phyloP scores from a whole-genome alignment of 2,888 invertebrate genomes.

The Oxyteleia sp. region DNA sequence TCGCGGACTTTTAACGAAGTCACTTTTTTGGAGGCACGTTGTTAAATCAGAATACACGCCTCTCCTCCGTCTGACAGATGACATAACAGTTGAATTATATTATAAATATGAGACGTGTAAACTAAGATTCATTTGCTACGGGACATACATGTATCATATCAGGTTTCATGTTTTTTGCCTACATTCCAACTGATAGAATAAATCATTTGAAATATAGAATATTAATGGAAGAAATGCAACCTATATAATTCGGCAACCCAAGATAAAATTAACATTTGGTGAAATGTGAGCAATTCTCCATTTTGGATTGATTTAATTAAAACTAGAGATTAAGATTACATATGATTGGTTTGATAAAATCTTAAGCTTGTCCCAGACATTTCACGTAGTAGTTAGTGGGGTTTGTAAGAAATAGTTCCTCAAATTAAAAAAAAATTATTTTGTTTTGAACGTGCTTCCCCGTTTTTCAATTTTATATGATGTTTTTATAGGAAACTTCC shows the following conservation, averaged over 20 bases:
- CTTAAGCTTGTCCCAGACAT: constrained; percentile 15
- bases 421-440: no score
- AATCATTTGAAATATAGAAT: constrained; percentile 43
- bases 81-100: constrained; percentile 52
- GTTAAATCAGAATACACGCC: constrained; percentile 55
- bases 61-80: constrained; percentile 53
- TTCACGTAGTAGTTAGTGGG: constrained; percentile 40
- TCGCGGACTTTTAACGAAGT: constrained; percentile 82
- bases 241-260: constrained; percentile 27
- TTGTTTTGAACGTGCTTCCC: no score
- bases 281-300: constrained; percentile 51
- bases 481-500: no score
- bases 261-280: constrained; percentile 44
- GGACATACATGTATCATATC: constrained; percentile 46
- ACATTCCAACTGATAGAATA: constrained; percentile 61
- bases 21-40: constrained; percentile 59
- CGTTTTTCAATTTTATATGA: no score
- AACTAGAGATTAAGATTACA: constrained; percentile 60
- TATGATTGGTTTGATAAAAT: constrained; percentile 48
- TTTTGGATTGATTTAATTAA: constrained; percentile 68
- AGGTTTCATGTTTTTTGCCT: constrained; percentile 44
- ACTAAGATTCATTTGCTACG: constrained; percentile 33
- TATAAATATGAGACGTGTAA: constrained; percentile 22
- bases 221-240: constrained; percentile 50
- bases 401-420: not conserved